phyloP scores from a whole-genome alignment of 2,113 vertebrate species.

The Clarias magur region DNA sequence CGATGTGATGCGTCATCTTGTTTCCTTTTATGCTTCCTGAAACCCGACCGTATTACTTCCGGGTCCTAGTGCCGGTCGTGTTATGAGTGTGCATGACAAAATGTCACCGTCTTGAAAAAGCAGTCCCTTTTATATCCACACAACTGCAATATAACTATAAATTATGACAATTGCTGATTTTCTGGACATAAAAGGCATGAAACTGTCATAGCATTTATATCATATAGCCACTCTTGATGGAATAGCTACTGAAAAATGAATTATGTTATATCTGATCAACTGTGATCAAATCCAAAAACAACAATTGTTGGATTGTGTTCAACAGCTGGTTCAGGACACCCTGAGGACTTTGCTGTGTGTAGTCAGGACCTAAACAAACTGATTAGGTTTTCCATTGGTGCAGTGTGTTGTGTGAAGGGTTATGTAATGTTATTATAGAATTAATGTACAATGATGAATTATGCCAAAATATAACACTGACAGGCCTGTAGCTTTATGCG shows the following conservation, averaged over 20 bases:
- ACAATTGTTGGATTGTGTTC: constrained; percentile 4
- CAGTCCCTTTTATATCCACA: not conserved
- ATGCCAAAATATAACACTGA: constrained; percentile 92
- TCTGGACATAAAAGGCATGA: not conserved
- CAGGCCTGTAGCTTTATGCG: constrained; percentile 88
- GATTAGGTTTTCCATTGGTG: constrained; percentile 93
- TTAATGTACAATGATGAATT: constrained; percentile 98
- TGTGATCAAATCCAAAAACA: constrained; percentile 61
- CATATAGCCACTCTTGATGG: not conserved
- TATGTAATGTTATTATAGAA: constrained; percentile 97
- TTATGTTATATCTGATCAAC: not conserved
- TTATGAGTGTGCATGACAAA: too few relatives aligned
- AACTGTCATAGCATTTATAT: not conserved
- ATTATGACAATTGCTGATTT: not conserved
- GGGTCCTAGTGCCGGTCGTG: too few relatives aligned
- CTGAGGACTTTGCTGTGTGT: constrained; percentile 47
- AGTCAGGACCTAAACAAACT: constrained; percentile 85
- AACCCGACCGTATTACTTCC: too few relatives aligned
- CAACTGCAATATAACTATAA: not conserved
- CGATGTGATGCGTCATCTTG: too few relatives aligned
- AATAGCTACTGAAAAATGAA: not conserved
- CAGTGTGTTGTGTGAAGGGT: constrained; percentile 91
- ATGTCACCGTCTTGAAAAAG: not conserved
- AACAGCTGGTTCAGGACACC: not conserved
- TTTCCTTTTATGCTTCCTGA: too few relatives aligned